Evolutionary conservation across 1,140 invertebrate genomes (phyloP).

Genomic region (Dysdera silvatica): DNA sequence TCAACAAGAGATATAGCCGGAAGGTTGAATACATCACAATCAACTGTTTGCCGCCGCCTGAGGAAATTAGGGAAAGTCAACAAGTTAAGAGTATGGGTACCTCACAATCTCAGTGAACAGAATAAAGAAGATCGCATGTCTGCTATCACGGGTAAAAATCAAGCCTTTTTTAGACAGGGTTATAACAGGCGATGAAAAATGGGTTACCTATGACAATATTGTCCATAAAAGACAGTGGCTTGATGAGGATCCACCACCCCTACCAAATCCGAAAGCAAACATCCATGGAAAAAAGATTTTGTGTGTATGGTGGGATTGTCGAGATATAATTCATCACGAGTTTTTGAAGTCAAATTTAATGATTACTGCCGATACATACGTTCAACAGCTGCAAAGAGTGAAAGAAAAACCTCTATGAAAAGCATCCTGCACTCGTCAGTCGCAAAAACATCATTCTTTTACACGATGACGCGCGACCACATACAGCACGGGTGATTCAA

Average conservation of each 20-base stretch:
- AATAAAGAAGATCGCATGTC: background rate
- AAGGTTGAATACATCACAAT: background rate
- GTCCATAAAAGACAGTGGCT: background rate
- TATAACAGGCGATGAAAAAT: background rate
- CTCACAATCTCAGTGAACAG: background rate
- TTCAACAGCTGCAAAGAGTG: background rate
- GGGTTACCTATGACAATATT: background rate
- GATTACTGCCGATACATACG: background rate
- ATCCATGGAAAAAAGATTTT: background rate
- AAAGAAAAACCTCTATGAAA: background rate
- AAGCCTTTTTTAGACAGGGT: background rate
- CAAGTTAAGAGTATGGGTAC: background rate
- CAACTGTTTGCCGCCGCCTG: background rate
- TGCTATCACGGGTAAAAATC: background rate
- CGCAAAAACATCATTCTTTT: background rate
- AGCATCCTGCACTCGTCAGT: background rate
- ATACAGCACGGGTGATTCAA: conserved; percentile 1
- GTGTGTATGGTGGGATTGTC: background rate
- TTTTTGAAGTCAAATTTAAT: conserved; percentile 14
- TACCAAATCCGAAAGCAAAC: background rate
- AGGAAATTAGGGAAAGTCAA: background rate
- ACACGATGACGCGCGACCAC: background rate
- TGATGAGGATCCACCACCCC: background rate
- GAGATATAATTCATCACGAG: background rate
- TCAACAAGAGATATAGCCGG: background rate